Percentiles rank a stretch among this genome's conserved stretches.
phyloP scores from a whole-genome alignment of 2,797 vertebrate genomes.

The Phyllotis vaccarum region DNA sequence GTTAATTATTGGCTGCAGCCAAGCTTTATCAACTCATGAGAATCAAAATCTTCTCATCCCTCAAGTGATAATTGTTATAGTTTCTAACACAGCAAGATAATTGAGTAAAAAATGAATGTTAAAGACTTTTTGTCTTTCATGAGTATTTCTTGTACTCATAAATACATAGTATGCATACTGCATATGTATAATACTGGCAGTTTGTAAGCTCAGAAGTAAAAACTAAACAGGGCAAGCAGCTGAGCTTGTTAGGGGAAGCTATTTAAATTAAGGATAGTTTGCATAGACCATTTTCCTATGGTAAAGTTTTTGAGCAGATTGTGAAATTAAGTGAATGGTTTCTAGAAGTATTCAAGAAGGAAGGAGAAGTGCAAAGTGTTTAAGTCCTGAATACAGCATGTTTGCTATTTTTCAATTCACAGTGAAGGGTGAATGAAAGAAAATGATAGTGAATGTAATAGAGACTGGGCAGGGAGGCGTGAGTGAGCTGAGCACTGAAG shows the following conservation, averaged over 20 bases:
- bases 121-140: constrained; percentile 4
- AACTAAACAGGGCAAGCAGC: background rate
- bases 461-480: background rate
- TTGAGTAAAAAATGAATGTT: background rate
- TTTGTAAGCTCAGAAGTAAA: background rate
- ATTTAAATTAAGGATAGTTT: background rate
- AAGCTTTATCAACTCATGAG: background rate
- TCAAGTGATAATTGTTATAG: background rate
- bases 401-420: background rate
- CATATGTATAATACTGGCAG: background rate
- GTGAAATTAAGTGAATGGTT: background rate
- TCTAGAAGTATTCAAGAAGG: background rate
- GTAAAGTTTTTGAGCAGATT: background rate
- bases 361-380: background rate
- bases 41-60: background rate
- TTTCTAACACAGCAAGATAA: background rate
- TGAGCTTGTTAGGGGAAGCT: background rate
- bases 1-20: background rate
- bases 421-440: background rate
- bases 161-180: background rate
- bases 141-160: background rate
- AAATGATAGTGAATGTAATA: background rate
- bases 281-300: background rate
- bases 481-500: background rate
- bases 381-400: background rate